phyloP scores from a whole-genome alignment of 2,113 vertebrate species.

The Gobio gobio region DNA sequence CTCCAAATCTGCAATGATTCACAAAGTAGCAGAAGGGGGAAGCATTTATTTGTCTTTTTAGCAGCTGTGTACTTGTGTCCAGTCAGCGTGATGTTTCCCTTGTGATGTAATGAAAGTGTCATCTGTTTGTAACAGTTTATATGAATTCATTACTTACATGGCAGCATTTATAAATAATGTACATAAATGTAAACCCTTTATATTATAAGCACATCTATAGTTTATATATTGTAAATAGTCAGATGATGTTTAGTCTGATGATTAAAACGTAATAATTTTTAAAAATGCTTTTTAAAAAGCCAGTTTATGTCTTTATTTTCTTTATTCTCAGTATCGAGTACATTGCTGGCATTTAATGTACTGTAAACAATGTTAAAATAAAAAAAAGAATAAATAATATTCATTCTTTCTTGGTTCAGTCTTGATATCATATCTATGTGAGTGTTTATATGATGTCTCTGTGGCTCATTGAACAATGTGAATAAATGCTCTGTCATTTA shows the following conservation, averaged over 20 bases:
- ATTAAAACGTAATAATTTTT: slow-evolving; percentile 78
- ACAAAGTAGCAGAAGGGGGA: slow-evolving; percentile 41
- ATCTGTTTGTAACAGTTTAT: slow-evolving; percentile 63
- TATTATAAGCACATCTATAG: slow-evolving; percentile 80
- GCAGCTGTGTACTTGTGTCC: slow-evolving; percentile 57
- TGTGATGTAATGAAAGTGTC: slow-evolving; percentile 67
- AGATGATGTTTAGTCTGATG: slow-evolving; percentile 72
- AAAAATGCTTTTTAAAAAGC: slow-evolving; percentile 78
- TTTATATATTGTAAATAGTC: slow-evolving; percentile 82
- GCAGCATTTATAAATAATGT: slow-evolving; percentile 81
- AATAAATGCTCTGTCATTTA: background rate
- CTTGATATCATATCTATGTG: background rate
- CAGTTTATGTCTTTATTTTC: slow-evolving; percentile 75
- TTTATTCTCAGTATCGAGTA: slow-evolving; percentile 79
- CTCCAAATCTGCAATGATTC: slow-evolving; percentile 4
- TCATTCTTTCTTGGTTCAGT: background rate
- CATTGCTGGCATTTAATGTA: slow-evolving; percentile 78
- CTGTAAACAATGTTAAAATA: slow-evolving; percentile 81
- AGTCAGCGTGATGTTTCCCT: slow-evolving; percentile 55
- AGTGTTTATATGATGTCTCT: background rate
- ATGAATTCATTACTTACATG: slow-evolving; percentile 71
- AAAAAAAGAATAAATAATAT: slow-evolving; percentile 72
- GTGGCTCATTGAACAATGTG: background rate
- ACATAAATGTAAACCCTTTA: slow-evolving; percentile 82
- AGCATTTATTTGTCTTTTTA: slow-evolving; percentile 56